Evolutionary conservation across 1,140 invertebrate species (phyloP).

Genomic region (Drosophila suzukii): DNA sequence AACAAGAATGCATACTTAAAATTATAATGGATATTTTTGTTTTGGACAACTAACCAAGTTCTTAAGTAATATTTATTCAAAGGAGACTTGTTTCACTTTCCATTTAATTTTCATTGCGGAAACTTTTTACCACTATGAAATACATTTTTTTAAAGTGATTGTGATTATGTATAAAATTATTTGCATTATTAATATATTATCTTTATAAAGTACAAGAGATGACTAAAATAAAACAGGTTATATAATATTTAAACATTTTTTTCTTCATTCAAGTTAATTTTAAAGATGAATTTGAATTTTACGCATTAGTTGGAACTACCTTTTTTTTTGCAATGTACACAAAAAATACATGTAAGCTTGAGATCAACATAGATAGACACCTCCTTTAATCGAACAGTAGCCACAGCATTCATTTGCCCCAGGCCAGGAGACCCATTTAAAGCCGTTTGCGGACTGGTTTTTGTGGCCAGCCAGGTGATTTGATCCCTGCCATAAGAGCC

Average conservation of each 20-base stretch:
- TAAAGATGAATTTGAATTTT: too few relatives aligned
- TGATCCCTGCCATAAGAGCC: slow-evolving; percentile 31
- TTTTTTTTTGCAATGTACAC: neutral
- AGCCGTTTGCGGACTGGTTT: slow-evolving; percentile 5
- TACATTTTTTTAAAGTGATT: too few relatives aligned
- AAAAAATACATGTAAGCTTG: neutral
- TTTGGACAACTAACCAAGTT: neutral
- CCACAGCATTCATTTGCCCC: slow-evolving; percentile 14
- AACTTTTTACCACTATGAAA: too few relatives aligned
- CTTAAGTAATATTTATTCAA: neutral
- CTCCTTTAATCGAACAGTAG: slow-evolving; percentile 6
- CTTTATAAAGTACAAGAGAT: too few relatives aligned
- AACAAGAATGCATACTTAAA: slow-evolving; percentile 3
- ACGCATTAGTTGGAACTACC: neutral
- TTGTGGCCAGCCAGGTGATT: slow-evolving; percentile 17
- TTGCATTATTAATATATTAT: too few relatives aligned
- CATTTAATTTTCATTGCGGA: neutral
- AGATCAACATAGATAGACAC: slow-evolving; percentile 5
- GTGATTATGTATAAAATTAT: too few relatives aligned
- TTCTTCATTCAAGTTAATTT: too few relatives aligned
- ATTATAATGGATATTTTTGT: neutral
- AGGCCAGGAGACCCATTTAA: neutral
- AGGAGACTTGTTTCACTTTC: neutral
- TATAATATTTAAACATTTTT: too few relatives aligned
- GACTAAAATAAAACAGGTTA: too few relatives aligned